Conservation (phyloP, 2,888 invertebrate genomes). For the Oxycera nigricornis region DNA sequence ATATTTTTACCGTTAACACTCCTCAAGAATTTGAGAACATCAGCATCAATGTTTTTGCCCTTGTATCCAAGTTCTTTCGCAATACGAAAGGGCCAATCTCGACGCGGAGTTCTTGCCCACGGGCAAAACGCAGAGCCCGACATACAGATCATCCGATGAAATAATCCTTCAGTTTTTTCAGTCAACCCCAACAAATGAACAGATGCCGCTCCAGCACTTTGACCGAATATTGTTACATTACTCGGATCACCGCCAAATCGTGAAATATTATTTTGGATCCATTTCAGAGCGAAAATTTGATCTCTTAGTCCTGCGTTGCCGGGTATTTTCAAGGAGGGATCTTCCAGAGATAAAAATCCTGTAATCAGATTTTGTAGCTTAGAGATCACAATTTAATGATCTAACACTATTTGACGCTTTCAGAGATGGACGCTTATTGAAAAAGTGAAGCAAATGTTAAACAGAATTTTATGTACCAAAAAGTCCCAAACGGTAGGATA, state of each 20-base stretch:
- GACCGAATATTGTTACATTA: slow-evolving; percentile 65
- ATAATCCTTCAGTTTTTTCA: slow-evolving; percentile 60
- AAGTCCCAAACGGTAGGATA: slow-evolving; percentile 64
- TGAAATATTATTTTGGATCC: slow-evolving; percentile 63
- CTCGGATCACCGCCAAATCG: slow-evolving; percentile 64
- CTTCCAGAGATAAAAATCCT: slow-evolving; percentile 64
- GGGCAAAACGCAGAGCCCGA: slow-evolving; percentile 57
- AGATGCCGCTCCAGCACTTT: slow-evolving; percentile 64
- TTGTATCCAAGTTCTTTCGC: slow-evolving; percentile 56
- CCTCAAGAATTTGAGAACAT: slow-evolving; percentile 56
- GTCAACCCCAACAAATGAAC: slow-evolving; percentile 62
- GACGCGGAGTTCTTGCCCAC: slow-evolving; percentile 54
- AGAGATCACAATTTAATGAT: too few species aligned
- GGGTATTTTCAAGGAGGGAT: slow-evolving; percentile 62
- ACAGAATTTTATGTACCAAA: slow-evolving; percentile 59
- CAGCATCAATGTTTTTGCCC: slow-evolving; percentile 55
- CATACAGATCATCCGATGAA: slow-evolving; percentile 58
- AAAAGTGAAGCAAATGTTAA: too few species aligned
- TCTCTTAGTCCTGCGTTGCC: slow-evolving; percentile 66
- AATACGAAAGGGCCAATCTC: slow-evolving; percentile 54
- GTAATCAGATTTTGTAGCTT: too few species aligned
- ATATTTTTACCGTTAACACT: slow-evolving; percentile 53
- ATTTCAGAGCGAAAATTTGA: slow-evolving; percentile 63
- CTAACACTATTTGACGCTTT: too few species aligned
- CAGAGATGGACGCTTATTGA: too few species aligned